Percentiles rank a stretch among this genome's conserved stretches.
Conservation (phyloP, 1,140 invertebrate species). For the Copidosoma floridanum region DNA sequence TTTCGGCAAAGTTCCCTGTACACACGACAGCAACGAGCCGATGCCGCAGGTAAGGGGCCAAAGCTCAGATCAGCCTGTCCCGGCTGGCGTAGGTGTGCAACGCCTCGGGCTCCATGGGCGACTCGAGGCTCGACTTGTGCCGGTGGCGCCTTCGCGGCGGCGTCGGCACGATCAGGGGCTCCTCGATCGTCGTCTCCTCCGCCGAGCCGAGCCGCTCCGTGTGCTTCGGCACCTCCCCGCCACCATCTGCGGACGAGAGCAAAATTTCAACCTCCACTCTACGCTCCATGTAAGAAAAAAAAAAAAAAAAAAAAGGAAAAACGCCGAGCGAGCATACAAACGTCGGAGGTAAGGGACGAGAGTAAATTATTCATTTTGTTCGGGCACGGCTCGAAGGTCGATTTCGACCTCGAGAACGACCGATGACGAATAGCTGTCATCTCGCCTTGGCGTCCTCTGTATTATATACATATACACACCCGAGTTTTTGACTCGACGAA, state of each 20-base stretch:
- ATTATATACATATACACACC: too few species aligned
- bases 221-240: constrained; percentile 46
- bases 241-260: too few species aligned
- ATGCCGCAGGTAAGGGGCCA: neutral
- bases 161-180: constrained; percentile 37
- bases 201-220: constrained; percentile 34
- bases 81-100: neutral
- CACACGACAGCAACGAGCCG: too few species aligned
- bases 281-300: too few species aligned
- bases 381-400: too few species aligned
- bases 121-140: constrained; percentile 29
- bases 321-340: constrained; percentile 1
- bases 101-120: neutral
- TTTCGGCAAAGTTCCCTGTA: neutral
- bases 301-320: too few species aligned
- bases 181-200: constrained; percentile 24
- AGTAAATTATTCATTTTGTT: constrained; percentile 24
- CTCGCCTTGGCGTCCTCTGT: neutral
- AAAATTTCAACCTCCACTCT: too few species aligned
- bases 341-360: constrained; percentile 1
- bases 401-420: constrained; percentile 8
- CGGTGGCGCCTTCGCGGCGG: constrained; percentile 45
- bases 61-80: constrained; percentile 11
- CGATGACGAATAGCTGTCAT: constrained; percentile 27
- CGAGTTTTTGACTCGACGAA: too few species aligned